Evolutionary conservation across 2,797 vertebrate species (phyloP).

Genomic region (Artibeus jamaicensis): DNA sequence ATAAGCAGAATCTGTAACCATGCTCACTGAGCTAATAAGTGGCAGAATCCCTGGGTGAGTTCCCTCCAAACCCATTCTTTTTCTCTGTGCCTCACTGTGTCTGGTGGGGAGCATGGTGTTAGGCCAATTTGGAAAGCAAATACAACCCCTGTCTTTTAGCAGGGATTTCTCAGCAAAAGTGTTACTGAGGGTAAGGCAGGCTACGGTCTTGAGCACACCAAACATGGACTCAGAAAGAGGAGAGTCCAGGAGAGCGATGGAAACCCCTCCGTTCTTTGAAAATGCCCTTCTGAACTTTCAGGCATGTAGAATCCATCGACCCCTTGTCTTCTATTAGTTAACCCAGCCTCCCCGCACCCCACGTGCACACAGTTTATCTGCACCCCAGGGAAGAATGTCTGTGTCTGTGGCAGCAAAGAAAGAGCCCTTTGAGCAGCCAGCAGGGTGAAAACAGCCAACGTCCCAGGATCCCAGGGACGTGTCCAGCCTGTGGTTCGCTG

Average conservation of each 20-base stretch:
- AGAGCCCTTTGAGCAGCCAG: conserved; percentile 59
- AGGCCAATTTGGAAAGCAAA: neutral
- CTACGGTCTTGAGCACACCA: neutral
- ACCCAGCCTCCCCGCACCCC: neutral
- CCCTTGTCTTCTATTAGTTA: conserved; percentile 31
- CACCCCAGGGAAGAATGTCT: conserved; percentile 46
- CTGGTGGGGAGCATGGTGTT: neutral
- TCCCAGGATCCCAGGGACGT: conserved; percentile 57
- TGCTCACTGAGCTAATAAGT: neutral
- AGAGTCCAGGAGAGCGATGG: neutral
- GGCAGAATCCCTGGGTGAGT: neutral
- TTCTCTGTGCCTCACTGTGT: neutral
- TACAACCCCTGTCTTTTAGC: neutral
- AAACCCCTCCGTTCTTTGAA: neutral
- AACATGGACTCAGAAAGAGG: neutral
- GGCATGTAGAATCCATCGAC: neutral
- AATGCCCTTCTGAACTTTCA: conserved; percentile 1
- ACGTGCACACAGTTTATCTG: neutral
- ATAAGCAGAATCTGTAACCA: too few relatives aligned
- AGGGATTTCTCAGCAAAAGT: neutral
- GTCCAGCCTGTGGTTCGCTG: conserved; percentile 58
- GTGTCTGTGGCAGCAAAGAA: conserved; percentile 60
- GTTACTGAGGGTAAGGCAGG: neutral
- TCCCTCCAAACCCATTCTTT: neutral
- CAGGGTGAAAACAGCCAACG: conserved; percentile 51